These are phyloP conservation scores for Cheiracanthium punctorium DNA, from an alignment of 2,888 invertebrate genomes.

Conservation along the genomic window DNA sequence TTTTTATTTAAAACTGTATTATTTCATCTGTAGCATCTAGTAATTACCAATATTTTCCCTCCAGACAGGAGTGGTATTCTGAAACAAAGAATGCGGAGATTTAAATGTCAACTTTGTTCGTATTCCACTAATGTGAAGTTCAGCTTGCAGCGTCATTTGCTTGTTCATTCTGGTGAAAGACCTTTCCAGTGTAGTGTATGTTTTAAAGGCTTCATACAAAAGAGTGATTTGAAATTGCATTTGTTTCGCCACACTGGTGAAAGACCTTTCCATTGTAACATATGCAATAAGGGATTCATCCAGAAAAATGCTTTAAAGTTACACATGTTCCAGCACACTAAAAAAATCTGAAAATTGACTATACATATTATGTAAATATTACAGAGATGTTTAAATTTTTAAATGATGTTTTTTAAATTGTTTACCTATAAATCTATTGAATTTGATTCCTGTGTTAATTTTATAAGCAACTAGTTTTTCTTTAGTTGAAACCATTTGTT, in stretches of 20 bases:
- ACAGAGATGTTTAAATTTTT: no score
- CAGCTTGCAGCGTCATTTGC: constrained; percentile 20
- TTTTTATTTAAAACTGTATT: no score
- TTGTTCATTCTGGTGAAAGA: constrained; percentile 28
- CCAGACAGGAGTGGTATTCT: neutral
- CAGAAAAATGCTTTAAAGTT: constrained; percentile 38
- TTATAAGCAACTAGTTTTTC: no score
- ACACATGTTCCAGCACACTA: constrained; percentile 16
- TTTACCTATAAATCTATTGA: no score
- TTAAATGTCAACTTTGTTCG: constrained; percentile 35
- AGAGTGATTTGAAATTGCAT: constrained; percentile 23
- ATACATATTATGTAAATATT: no score
- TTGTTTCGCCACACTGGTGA: neutral
- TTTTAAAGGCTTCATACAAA: constrained; percentile 4
- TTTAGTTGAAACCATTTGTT: no score
- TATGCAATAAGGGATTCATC: neutral
- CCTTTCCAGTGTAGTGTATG: constrained; percentile 28
- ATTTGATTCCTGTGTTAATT: no score
- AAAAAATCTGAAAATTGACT: no score
- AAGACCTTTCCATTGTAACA: neutral
- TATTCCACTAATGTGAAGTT: constrained; percentile 16
- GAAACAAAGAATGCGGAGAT: neutral
- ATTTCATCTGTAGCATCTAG: no score
- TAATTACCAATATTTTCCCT: constrained; percentile 12
- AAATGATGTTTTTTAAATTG: no score